Percentiles rank a stretch among this genome's conserved stretches.
Evolutionary conservation across 2,888 invertebrate genomes (phyloP).

Genomic region (Acanthoscelides obtectus): DNA sequence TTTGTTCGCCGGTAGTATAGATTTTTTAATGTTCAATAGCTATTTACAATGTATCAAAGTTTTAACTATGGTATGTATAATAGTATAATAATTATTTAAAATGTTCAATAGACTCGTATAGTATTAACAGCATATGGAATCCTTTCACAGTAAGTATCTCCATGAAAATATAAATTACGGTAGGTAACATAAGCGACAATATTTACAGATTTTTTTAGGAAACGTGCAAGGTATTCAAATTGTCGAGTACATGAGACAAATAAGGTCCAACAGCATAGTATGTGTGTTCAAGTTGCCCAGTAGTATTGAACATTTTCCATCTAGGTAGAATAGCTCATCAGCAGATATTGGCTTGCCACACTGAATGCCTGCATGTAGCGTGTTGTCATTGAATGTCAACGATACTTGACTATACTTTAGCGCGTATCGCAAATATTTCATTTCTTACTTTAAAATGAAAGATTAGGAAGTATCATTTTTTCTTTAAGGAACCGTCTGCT

Average conservation of each 20-base stretch:
- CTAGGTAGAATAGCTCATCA: too few species aligned
- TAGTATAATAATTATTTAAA: conserved; percentile 34
- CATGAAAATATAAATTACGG: not conserved
- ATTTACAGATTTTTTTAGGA: not conserved
- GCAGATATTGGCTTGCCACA: too few species aligned
- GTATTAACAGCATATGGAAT: conserved; percentile 38
- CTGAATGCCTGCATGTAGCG: too few species aligned
- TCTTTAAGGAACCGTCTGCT: too few species aligned
- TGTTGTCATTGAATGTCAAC: too few species aligned
- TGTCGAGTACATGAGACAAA: not conserved
- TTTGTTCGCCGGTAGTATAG: conserved; percentile 23
- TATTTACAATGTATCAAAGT: conserved; percentile 46
- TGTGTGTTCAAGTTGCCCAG: not conserved
- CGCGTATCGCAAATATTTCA: too few species aligned
- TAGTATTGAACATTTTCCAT: too few species aligned
- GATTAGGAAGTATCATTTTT: too few species aligned
- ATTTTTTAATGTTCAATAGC: conserved; percentile 36
- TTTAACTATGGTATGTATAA: conserved; percentile 31
- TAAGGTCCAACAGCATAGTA: not conserved
- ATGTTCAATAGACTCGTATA: conserved; percentile 42
- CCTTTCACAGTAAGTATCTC: conserved; percentile 11
- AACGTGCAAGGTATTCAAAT: not conserved
- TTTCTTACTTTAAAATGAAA: too few species aligned
- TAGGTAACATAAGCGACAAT: not conserved
- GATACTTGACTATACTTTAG: too few species aligned